Base-by-base conservation (phyloP, 1,140 invertebrate species). In the Trichoplusia ni region DNA sequence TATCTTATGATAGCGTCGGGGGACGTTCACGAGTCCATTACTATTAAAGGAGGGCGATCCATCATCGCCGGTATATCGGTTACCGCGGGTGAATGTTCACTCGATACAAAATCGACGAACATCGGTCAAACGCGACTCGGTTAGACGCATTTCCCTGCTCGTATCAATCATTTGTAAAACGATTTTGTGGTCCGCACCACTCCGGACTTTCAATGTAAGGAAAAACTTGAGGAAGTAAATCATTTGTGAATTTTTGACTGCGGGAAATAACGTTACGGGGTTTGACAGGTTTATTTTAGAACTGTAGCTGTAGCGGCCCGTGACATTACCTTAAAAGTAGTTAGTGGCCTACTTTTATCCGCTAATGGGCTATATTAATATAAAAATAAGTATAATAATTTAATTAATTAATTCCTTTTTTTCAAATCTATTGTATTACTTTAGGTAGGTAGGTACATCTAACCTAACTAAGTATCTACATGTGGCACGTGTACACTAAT, bases 31-130 rank as follows among this genome's bases (percentile, higher is more conserved):
- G 27, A 38, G 19, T 38, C 51, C 51, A 38, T 38, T 54, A 37
- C 35, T 54, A 54, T 54, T 54, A 54, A 54, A 40, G 40, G 33
- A 38, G 51, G 47, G 47, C 19, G 23, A 54, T 54, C 51, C 51
- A 40, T 54, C 51, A 54, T 54, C 35, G 31, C 6, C 11, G 23
- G 11, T 47, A 38, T 25, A 37, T 9, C 16, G 46, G 11, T 13
- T 18, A 9, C 49, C 18, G 19, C 18, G 6, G 19, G 11, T 8
- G 27, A 33, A 51, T 27, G 33, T 38, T 38, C 19, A 54, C 51
- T 54, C 51, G 35, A 54, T 54, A 54, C 51, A 54, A 54, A 54
- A 54, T 54, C 51, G 51, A 25, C 27, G 19, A 18, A 31, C 47
- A 51, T 51, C 47, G 27, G 47, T 51, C 47, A 51, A 51, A 18